These are phyloP conservation scores for Carettochelys insculpta DNA, from an alignment of 2,113 vertebrate species.

Conservation along the genomic window DNA sequence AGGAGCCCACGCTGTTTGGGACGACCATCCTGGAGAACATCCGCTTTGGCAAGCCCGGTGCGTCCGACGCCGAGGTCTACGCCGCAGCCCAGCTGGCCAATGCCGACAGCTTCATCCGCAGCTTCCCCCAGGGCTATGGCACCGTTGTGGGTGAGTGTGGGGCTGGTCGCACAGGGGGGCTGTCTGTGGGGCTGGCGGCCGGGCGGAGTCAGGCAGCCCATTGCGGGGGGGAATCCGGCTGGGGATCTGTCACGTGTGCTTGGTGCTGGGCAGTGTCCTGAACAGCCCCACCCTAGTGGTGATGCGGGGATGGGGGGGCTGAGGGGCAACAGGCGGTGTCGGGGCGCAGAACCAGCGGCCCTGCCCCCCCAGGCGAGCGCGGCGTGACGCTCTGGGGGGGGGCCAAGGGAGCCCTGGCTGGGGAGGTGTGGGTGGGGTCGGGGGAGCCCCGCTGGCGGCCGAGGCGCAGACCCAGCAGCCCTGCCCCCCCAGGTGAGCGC, in stretches of 20 bases:
- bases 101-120: constrained; percentile 88
- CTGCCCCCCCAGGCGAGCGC: constrained; percentile 82
- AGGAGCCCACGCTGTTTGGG: constrained; percentile 95
- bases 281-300: too few species aligned
- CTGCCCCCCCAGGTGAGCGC: constrained; percentile 82
- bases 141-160: constrained; percentile 86
- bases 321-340: too few species aligned
- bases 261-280: too few species aligned
- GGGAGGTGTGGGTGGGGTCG: too few species aligned
- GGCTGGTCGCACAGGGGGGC: not conserved
- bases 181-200: too few species aligned
- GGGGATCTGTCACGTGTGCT: too few species aligned
- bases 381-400: constrained; percentile 89
- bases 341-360: too few species aligned
- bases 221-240: too few species aligned
- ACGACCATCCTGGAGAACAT: constrained; percentile 95
- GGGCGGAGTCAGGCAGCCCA: too few species aligned
- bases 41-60: constrained; percentile 88
- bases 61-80: constrained; percentile 86
- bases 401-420: too few species aligned
- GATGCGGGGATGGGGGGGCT: too few species aligned
- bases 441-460: fast-evolving
- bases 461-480: too few species aligned
- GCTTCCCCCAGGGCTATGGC: constrained; percentile 89
- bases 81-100: constrained; percentile 87